These are phyloP conservation scores for Hypomecis punctinalis DNA, from an alignment of 2,888 invertebrate species.

Conservation along the genomic window DNA sequence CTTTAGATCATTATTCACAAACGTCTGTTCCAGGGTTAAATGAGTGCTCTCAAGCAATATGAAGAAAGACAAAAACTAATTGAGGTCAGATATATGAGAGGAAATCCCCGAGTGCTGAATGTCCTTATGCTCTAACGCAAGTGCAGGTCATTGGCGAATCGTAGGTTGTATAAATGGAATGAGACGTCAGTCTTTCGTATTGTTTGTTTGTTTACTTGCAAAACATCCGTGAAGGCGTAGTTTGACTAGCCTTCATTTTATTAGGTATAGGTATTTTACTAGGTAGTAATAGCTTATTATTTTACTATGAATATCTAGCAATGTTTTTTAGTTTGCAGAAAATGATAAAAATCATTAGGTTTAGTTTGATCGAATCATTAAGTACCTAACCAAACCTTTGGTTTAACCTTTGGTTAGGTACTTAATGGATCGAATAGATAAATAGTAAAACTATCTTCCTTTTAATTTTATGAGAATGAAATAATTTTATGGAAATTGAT, in stretches of 20 bases:
- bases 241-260: slow-evolving; percentile 41
- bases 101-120: slow-evolving; percentile 31
- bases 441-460: no score
- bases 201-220: slow-evolving; percentile 56
- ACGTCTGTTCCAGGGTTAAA: slow-evolving; percentile 21
- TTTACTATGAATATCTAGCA: no score
- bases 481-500: no score
- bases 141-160: slow-evolving; percentile 36
- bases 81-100: slow-evolving; percentile 32
- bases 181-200: slow-evolving; percentile 56
- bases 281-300: slow-evolving; percentile 1
- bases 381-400: no score
- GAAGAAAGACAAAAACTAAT: slow-evolving; percentile 34
- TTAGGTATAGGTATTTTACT: slow-evolving; percentile 7
- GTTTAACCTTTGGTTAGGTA: no score
- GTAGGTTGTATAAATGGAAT: slow-evolving; percentile 52
- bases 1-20: slow-evolving; percentile 19
- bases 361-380: no score
- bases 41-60: slow-evolving; percentile 17
- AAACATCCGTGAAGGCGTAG: slow-evolving; percentile 55
- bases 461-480: no score
- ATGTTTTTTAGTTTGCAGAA: no score
- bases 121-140: slow-evolving; percentile 23
- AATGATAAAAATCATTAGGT: no score
- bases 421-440: no score